A percentile compares a stretch with the other conserved stretches of the same genome.
phyloP scores from a whole-genome alignment of 2,888 invertebrate species.

The Dryocosmus kuriphilus region DNA sequence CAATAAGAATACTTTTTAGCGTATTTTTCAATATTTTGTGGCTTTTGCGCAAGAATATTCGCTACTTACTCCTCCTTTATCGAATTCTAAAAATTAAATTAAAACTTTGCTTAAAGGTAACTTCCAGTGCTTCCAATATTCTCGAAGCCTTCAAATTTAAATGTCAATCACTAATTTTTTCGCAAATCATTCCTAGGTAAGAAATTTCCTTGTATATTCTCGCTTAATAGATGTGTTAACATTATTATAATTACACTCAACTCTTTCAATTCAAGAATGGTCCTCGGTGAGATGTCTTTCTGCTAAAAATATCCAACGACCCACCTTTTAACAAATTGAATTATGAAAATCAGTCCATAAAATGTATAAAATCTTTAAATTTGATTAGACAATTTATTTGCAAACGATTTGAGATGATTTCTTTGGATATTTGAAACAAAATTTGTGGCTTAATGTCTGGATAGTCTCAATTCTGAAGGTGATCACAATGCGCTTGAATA shows the following conservation, averaged over 20 bases:
- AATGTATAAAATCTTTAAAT: neutral
- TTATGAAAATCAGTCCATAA: neutral
- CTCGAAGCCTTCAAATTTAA: neutral
- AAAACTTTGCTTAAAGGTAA: neutral
- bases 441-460: conserved; percentile 1
- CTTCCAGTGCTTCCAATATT: neutral
- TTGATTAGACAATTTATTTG: neutral
- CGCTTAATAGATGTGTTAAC: conserved; percentile 35
- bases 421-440: conserved; percentile 27
- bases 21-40: neutral
- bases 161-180: neutral
- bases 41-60: conserved; percentile 3
- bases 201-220: conserved; percentile 28
- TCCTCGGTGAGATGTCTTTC: conserved; percentile 45
- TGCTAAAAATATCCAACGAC: conserved; percentile 22
- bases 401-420: neutral
- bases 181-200: conserved; percentile 40
- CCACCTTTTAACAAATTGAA: neutral
- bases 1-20: conserved; percentile 22
- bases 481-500: conserved; percentile 71
- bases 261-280: conserved; percentile 43
- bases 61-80: neutral
- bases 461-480: conserved; percentile 55
- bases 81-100: neutral
- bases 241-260: conserved; percentile 17